Evolutionary conservation across 2,888 invertebrate species (phyloP), one percentile per base, ranked within the genome.

Genomic region (Nomada lathburiana): DNA sequence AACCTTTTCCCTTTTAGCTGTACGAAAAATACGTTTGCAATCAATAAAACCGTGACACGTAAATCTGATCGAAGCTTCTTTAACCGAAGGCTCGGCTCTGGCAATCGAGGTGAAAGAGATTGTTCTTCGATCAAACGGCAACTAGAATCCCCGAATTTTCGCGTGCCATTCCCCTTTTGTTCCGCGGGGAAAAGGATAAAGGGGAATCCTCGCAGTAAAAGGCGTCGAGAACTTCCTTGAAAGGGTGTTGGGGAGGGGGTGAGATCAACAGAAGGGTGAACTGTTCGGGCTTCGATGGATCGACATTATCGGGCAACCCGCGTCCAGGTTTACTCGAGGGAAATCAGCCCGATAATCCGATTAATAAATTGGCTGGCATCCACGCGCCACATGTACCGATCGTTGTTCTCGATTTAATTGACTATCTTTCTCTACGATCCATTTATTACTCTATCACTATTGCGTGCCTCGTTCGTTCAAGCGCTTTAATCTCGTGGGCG

Each of bases 281-380:
- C 69, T 88, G 86, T 90, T 88, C 87, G 88, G 91, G 90, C 91
- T 91, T 92, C 91, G 87, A 90, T 79, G 88, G 87, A 92, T 92
- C 89, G 89, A 90, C 89, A 91, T 90, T 89, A 90, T 90, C 89
- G 82, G 81, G 84, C 79, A 80, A 84, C 81, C 84, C 85, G 79
- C 87, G 80, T 60, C 88, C 82, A 52, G 68, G 82, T 90, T 89
- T 87, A 88, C 90, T 90, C 91, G 88, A 88, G 93, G 93, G 93
- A 93, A 93, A 93, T 93, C 93, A 93, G 91, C 86, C 88, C 90
- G 92, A 92, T 93, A 93, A 93, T 93, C 92, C 92, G 93, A 93
- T 93, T 93, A 93, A 93, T 93, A 93, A 93, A 93, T 93, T 93
- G 92, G 90, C 91, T 90, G 87, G 85, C 86, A 83, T 88, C 86